These are phyloP conservation scores for Drosophila takahashii DNA, from an alignment of 1,140 invertebrate genomes.

Conservation along the genomic window DNA sequence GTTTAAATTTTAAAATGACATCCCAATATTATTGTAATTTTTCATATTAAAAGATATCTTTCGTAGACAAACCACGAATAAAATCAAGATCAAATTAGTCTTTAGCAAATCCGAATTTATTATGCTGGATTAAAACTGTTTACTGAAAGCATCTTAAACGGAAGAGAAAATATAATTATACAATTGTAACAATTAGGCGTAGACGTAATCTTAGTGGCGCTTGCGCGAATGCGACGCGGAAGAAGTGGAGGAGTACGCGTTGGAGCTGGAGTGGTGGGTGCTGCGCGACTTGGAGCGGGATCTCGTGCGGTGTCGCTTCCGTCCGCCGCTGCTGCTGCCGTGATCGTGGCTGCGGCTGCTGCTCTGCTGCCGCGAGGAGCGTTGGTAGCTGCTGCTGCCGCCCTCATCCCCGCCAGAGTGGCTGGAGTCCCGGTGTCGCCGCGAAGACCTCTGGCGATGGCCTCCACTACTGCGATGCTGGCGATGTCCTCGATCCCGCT, in stretches of 20 bases:
- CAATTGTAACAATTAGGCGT: conserved; percentile 24
- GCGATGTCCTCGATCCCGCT: conserved; percentile 33
- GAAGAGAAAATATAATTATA: conserved; percentile 38
- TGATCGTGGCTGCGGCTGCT: conserved; percentile 49
- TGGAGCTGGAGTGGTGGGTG: conserved; percentile 60
- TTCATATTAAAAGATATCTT: no score
- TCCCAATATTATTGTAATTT: no score
- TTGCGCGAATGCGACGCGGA: conserved; percentile 63
- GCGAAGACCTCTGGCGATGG: conserved; percentile 10
- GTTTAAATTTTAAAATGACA: no score
- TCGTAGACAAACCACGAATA: no score
- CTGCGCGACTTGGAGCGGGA: conserved; percentile 71
- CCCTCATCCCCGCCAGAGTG: conserved; percentile 55
- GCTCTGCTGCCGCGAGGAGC: conserved; percentile 45
- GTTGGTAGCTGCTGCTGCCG: conserved; percentile 25
- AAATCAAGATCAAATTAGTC: neutral
- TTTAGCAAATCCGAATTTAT: conserved; percentile 2
- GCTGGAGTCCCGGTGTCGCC: conserved; percentile 45
- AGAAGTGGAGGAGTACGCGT: conserved; percentile 49
- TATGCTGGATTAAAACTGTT: conserved; percentile 17
- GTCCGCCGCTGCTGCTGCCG: conserved; percentile 42
- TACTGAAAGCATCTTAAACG: conserved; percentile 39
- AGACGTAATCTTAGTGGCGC: conserved; percentile 53
- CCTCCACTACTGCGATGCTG: conserved; percentile 7
- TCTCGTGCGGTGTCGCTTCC: conserved; percentile 44